Evolutionary conservation across 2,888 invertebrate genomes (phyloP).

Genomic region (Pristionchus exspectatus): DNA sequence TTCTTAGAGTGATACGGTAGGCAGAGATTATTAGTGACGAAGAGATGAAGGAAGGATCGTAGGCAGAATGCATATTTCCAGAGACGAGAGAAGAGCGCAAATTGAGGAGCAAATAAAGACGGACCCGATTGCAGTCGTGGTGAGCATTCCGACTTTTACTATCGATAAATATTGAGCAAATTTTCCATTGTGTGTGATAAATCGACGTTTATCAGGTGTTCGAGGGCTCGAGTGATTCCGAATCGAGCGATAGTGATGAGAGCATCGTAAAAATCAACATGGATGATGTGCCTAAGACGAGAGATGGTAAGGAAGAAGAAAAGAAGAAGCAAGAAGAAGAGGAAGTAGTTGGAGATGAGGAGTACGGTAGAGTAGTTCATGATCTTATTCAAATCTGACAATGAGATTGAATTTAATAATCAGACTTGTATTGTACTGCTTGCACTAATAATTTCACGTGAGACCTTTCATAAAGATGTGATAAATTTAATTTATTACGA

Average conservation of each 20-base stretch:
- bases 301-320: neutral
- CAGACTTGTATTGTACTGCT: neutral
- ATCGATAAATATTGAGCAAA: too few species aligned
- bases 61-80: neutral
- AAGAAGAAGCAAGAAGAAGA: neutral
- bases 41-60: neutral
- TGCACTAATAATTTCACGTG: neutral
- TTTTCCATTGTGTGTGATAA: neutral
- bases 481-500: neutral
- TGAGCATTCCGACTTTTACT: neutral
- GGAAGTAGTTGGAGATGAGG: neutral
- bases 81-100: slow-evolving; percentile 24
- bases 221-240: slow-evolving; percentile 19
- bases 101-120: slow-evolving; percentile 13
- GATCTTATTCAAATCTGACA: slow-evolving; percentile 5
- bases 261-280: neutral
- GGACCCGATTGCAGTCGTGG: slow-evolving; percentile 21
- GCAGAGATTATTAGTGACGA: too few species aligned
- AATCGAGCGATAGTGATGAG: slow-evolving; percentile 12
- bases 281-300: neutral
- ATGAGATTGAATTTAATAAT: neutral
- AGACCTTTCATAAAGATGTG: neutral
- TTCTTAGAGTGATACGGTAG: neutral
- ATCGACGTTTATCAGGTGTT: slow-evolving; percentile 1
- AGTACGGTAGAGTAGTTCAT: slow-evolving; percentile 25